Evolutionary conservation across 2,888 invertebrate genomes (phyloP).

Genomic region (Cyrtodaria siliqua): DNA sequence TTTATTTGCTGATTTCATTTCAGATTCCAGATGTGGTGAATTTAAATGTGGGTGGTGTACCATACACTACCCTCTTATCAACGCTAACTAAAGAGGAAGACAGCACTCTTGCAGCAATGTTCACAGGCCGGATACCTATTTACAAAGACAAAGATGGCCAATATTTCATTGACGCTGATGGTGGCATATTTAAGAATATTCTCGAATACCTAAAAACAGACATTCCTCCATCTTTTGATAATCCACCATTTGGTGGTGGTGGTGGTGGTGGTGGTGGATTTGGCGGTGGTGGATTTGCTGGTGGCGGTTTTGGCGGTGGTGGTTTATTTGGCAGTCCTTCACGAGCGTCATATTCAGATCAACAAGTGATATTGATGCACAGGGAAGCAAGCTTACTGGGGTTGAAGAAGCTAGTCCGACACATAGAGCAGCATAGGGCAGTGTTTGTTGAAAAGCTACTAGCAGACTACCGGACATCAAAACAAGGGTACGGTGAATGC

Average conservation of each 20-base stretch:
- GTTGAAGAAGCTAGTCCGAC: conserved; percentile 14
- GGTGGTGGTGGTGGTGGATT: background rate
- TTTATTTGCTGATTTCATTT: too few species aligned
- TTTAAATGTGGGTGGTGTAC: conserved; percentile 80
- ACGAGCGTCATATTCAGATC: background rate
- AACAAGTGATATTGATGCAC: conserved; percentile 38
- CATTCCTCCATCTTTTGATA: background rate
- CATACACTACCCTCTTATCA: conserved; percentile 75
- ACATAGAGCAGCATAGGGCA: conserved; percentile 31
- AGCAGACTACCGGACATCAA: conserved; percentile 29
- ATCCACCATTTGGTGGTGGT: background rate
- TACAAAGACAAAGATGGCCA: conserved; percentile 76
- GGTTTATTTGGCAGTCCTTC: too few species aligned
- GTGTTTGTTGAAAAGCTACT: conserved; percentile 24
- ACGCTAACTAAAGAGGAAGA: conserved; percentile 76
- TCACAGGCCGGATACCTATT: conserved; percentile 76
- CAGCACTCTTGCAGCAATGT: conserved; percentile 81
- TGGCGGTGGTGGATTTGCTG: background rate
- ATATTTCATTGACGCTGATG: conserved; percentile 82
- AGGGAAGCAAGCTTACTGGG: conserved; percentile 78
- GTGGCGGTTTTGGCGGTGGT: background rate
- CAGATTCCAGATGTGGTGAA: conserved; percentile 77
- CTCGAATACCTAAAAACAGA: conserved; percentile 71
- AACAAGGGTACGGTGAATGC: conserved; percentile 25
- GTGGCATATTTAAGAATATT: conserved; percentile 74